A percentile compares a stretch with the other conserved stretches of the same genome.
These are phyloP conservation scores for Corythornis vintsioides DNA, from an alignment of 2,113 vertebrate species.

Conservation along the genomic window DNA sequence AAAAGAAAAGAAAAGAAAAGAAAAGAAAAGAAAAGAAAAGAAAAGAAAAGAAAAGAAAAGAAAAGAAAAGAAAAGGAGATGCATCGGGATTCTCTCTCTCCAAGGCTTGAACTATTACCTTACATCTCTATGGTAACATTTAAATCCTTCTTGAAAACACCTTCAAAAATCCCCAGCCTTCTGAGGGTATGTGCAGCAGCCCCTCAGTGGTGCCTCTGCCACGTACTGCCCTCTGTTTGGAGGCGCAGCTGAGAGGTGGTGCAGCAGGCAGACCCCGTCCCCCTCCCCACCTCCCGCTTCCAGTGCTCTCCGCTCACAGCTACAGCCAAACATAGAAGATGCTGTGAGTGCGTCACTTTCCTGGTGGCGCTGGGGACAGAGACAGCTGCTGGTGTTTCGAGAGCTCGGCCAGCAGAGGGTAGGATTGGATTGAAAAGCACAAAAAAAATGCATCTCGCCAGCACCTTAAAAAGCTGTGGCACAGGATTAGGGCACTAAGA, in stretches of 20 bases:
- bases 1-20: too few species aligned
- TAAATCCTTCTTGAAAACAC: background rate
- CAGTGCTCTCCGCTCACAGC: accelerated
- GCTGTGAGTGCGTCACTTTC: accelerated
- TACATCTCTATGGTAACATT: background rate
- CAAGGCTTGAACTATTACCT: background rate
- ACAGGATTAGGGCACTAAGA: background rate
- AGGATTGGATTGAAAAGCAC: constrained; percentile 22
- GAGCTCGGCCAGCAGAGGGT: constrained; percentile 61
- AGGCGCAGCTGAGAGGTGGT: background rate
- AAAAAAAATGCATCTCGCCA: accelerated
- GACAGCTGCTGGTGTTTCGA: background rate
- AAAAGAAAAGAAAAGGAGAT: accelerated
- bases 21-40: too few species aligned
- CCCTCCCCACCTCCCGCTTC: background rate
- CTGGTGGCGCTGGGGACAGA: accelerated
- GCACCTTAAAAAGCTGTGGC: background rate
- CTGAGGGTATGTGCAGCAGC: accelerated
- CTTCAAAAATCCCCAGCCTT: background rate
- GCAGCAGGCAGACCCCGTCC: background rate
- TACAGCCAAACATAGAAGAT: background rate
- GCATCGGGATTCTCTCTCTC: background rate
- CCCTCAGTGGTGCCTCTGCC: background rate
- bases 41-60: background rate
- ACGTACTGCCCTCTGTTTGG: background rate